Base-by-base conservation (phyloP, 30 jellyfish, hydroid and myxozoan genomes). In the Mastigias papua region DNA sequence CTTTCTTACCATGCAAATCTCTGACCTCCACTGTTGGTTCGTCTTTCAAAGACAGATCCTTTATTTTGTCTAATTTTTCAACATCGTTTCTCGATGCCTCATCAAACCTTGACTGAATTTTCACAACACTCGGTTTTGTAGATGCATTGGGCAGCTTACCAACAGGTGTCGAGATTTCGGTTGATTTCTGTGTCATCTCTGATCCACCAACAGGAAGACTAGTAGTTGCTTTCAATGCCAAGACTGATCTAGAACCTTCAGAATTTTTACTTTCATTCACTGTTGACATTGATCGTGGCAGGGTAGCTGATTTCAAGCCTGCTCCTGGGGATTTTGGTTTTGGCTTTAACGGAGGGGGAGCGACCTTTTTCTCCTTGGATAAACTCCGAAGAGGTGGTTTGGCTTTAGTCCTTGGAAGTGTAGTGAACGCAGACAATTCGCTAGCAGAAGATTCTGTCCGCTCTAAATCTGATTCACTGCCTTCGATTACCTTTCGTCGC, bases 321-420 rank as follows among this genome's bases (percentile, higher is more conserved):
- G 34, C 34, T 21, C 82, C 68, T 13, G 73, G 71, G 1, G 79
- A 88, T 46, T 62, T 85, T 9, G 88, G 94, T 27, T 85, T 85
- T 32, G 94, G 94, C 50, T 72, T 85, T 42, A 73, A 34, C 48
- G 94, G 94, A 20, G 94, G 94, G 15, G 94, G 88, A 32, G 69
- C 76, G 65, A 30, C 62, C 28, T 73, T 85, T 81, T 85, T 85
- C 37, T 63, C 37, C 65, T 83, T 83, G 27, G 86, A 81, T 20
- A 70, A 21, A 27, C 78, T 22, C 13, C 81, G 87, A 23, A 2
- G 74, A 30, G 88, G 83, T 2, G 88, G 88, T 46, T 70, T 70
- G 50, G 75, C 35, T 22, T 54, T 76, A 6, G 88, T 33, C 28
- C 94, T 80, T n/a, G 94, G 94, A 21, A 73, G 81, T 9, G 94